These are phyloP conservation scores for Eurosta solidaginis DNA, from an alignment of 1,140 invertebrate genomes.

Conservation along the genomic window DNA sequence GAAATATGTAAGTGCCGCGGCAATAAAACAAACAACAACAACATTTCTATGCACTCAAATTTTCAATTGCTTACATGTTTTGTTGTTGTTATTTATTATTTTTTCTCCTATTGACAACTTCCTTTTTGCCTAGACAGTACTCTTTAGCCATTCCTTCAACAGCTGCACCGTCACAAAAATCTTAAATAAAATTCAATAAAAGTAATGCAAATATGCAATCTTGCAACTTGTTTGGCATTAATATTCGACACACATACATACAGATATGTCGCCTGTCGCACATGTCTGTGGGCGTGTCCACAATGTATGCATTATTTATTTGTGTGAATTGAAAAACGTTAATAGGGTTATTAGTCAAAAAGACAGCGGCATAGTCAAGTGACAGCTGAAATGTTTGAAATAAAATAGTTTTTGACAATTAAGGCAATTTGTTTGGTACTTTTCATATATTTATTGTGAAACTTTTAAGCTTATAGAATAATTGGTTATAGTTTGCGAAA, in stretches of 20 bases:
- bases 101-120: not conserved
- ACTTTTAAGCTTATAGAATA: no score
- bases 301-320: constrained; percentile 23
- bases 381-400: no score
- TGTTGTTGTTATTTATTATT: not conserved
- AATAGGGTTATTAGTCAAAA: not conserved
- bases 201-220: constrained; percentile 4
- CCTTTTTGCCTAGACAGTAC: not conserved
- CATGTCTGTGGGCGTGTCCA: constrained; percentile 1
- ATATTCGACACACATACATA: no score
- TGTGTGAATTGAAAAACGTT: constrained; percentile 22
- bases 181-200: not conserved
- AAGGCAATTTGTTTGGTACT: not conserved
- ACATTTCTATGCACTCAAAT: not conserved
- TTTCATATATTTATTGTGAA: not conserved
- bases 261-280: constrained; percentile 6
- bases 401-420: constrained; percentile 16
- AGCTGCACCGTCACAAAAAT: not conserved
- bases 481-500: no score
- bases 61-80: not conserved
- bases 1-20: no score
- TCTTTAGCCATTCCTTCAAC: not conserved
- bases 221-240: constrained; percentile 6
- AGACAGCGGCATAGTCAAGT: no score
- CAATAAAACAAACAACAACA: not conserved